Evolutionary conservation across 2,888 invertebrate genomes (phyloP), one percentile per base, ranked within the genome.

Genomic region (Salpingus planirostris): DNA sequence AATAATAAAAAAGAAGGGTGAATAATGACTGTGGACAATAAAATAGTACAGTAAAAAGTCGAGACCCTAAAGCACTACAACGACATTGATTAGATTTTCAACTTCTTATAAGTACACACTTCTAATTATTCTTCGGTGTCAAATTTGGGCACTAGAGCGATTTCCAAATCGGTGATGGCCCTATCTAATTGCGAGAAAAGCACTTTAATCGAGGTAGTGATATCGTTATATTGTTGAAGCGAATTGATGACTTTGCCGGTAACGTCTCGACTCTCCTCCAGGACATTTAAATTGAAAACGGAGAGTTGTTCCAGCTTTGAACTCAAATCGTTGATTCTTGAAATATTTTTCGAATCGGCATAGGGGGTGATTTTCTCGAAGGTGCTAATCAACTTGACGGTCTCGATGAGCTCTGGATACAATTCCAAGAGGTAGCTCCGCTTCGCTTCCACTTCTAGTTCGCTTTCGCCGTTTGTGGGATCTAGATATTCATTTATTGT

Each of bases 401-500:
- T 64, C 23, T 67, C 58, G 40, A 59, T 60, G 6, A 71, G 52
- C 38, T 70, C 67, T 0, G 65, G 57, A 36, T 67, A 65, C 42
- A 67, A 53, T 25, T 68, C 59, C 13, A 68, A 37, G 10, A 71
- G 45, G 27, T 68, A 61, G 38, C 69, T 66, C n/a, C 62, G 40
- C 48, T 70, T 70, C 1, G 65, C 64, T 32, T 67, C 67, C 6
- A 54, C 52, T 38, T 68, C 65, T 21, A 69, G 37, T 32, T 66
- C 64, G 21, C 46, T 52, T 25, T 66, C 66, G 23, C 66, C 67
- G 39, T 58, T 61, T 29, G 51, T 54, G 2, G 68, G 66, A 43
- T 70, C 64, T 27, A 70, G 51, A 40, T 66, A 67, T 10, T 61
- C 59, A 36, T 69, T 69, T 15, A 71, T 57, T 39, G 65, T 65